These are phyloP conservation scores for Byasa hedistus DNA, from an alignment of 2,888 invertebrate genomes.

Conservation along the genomic window DNA sequence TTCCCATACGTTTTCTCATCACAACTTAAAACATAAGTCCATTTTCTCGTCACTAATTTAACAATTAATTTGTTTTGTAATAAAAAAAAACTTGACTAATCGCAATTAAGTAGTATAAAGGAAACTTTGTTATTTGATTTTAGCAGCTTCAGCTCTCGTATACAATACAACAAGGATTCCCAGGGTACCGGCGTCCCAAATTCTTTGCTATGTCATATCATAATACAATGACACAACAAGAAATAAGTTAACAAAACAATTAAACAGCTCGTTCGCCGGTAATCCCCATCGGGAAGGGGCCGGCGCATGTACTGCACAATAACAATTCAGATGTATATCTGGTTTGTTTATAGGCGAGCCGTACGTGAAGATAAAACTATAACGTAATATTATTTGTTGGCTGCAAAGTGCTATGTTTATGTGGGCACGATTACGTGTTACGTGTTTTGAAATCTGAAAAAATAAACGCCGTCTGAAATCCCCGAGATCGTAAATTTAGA, in stretches of 20 bases:
- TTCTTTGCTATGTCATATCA: not conserved
- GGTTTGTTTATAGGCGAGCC: slow-evolving; percentile 24
- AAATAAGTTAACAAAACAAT: slow-evolving; percentile 13
- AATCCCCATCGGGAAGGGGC: slow-evolving; percentile 5
- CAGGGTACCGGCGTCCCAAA: too few relatives aligned
- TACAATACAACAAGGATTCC: too few relatives aligned
- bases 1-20: too few relatives aligned
- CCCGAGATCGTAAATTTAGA: not conserved
- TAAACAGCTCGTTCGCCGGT: slow-evolving; percentile 11
- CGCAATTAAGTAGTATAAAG: too few relatives aligned
- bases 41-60: too few relatives aligned
- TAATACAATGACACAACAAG: not conserved
- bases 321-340: slow-evolving; percentile 28
- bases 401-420: slow-evolving; percentile 28
- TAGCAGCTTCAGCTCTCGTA: too few relatives aligned
- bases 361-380: slow-evolving; percentile 30
- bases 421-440: slow-evolving; percentile 19
- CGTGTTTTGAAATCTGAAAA: slow-evolving; percentile 15
- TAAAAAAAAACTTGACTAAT: too few relatives aligned
- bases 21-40: too few relatives aligned
- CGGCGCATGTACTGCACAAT: slow-evolving; percentile 18
- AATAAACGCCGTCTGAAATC: slow-evolving; percentile 8
- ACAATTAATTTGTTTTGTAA: too few relatives aligned
- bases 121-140: too few relatives aligned
- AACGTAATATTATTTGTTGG: slow-evolving; percentile 28